Base-by-base conservation (phyloP, 2,113 vertebrate genomes). In the Gambusia holbrooki region DNA sequence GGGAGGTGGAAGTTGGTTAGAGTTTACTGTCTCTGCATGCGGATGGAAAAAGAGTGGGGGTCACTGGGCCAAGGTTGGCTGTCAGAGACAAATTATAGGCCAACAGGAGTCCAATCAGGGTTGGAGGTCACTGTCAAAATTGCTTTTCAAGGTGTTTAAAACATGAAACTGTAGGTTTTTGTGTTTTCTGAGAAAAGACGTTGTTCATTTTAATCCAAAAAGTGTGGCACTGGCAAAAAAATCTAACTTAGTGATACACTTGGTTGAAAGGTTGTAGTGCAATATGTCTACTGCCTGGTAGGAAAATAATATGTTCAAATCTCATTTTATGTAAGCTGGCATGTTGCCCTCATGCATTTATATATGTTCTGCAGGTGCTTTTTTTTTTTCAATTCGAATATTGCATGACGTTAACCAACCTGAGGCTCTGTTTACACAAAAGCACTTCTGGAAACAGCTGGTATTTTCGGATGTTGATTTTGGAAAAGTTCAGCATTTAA, bases 1-100 rank as follows among this genome's bases (percentile, higher is more conserved):
- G 89, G 88, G 91, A 94, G 94, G 94, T 70, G 76, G 86, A 82
- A 85, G 77, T 66, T 71, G 77, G 86, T 87, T 82, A 83, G 66
- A 81, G 81, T 86, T 87, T 79, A 84, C 74, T 78, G 83, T 87
- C 85, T 69, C 78, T 83, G 82, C 76, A 74, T 84, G 76, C 65
- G 76, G 77, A 86, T 71, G 78, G 76, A 77, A 73, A 84, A 68
- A 66, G 66, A 62, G 82, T 40, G 60, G 25, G 74, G 87, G 79
- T 90, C 87, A 77, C 35, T 58, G 67, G 80, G 79, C 69, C 80
- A 89, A 88, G 87, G 87, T 84, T 79, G 87, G 72, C 69, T 76
- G 62, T 84, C 70, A 79, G 80, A 81, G 73, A 88, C 72, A 81
- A 84, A 89, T 92, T 84, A 85, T 78, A 40, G 79, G 83, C 74